Base-by-base conservation (phyloP, 2,888 invertebrate genomes). In the Peribatodes rhomboidaria region DNA sequence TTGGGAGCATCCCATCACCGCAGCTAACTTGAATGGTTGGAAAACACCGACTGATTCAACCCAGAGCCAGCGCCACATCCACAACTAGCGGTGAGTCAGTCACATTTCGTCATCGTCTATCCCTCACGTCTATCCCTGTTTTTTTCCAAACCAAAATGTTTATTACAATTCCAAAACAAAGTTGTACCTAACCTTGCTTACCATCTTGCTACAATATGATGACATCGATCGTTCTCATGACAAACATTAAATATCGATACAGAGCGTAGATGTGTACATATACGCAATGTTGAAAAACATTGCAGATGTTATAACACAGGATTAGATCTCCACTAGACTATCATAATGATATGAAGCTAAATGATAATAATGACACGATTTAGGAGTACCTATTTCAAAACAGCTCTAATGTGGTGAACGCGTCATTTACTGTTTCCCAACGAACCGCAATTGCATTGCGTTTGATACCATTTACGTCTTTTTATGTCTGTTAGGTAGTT, bases 401-500 rank as follows among this genome's bases (percentile, higher is more conserved):
- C 61, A 66, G 41, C 60, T 52, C 49, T 31, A 56, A 60, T 66
- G 61, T 14, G 50, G 56, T 44, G 41, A 46, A 63, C 61, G 55
- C 63, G 63, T 67, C 61, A 62, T 54, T 67, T 55, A 61, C 55
- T 39, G 56, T 67, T 70, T 67, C 55, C 54, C 61, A 53, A 66
- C 16, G 18, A 44, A 16, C 18, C 35, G 31, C 39, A 41, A 49
- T 50, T 46, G 35, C 33, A 20, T 50, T 50, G 50, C 18, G 16
- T 11, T 35, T 13, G 31, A 50, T 31, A 31, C 4, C 14, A 31
- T 47, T 20, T 22, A 20, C 11, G 7, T 31, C 3, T 47, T 14
- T 31, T 14, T 47, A 31, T 27, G n/a, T 1, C 0, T 27, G 27
- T 22, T 44, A 8, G 13, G 6, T 44, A 20, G 11, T 11, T 41